phyloP scores from a whole-genome alignment of 2,888 invertebrate genomes.

The Trachelus tabidus region DNA sequence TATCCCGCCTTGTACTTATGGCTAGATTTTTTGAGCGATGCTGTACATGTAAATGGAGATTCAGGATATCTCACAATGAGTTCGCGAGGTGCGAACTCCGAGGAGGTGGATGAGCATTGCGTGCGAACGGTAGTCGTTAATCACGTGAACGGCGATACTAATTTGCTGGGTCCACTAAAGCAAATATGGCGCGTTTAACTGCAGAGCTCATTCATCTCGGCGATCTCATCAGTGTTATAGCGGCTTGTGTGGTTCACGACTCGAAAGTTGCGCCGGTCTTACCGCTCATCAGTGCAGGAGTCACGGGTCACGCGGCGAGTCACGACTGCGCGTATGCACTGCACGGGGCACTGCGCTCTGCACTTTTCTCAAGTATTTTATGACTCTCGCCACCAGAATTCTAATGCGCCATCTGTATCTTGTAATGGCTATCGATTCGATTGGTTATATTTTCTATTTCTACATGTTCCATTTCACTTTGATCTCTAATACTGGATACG shows the following conservation, averaged over 20 bases:
- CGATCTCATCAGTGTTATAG: constrained; percentile 24
- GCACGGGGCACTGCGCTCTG: background rate
- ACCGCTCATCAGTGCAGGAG: constrained; percentile 21
- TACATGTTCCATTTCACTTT: background rate
- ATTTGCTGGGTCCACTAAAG: constrained; percentile 13
- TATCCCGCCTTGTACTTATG: background rate
- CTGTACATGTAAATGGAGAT: background rate
- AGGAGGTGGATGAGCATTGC: background rate
- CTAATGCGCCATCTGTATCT: constrained; percentile 17
- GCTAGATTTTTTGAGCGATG: background rate
- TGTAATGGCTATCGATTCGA: background rate
- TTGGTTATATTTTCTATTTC: background rate
- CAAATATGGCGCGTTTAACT: constrained; percentile 14
- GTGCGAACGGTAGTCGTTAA: constrained; percentile 14
- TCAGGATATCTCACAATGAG: background rate
- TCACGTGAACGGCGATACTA: constrained; percentile 17
- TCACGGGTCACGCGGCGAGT: constrained; percentile 24
- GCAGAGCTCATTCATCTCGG: constrained; percentile 29
- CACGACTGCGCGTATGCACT: constrained; percentile 17
- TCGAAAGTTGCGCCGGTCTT: constrained; percentile 30
- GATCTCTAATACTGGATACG: background rate
- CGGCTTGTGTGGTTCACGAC: constrained; percentile 33
- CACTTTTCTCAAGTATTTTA: constrained; percentile 3
- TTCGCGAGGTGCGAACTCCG: background rate
- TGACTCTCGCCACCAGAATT: constrained; percentile 20